Evolutionary conservation across 2,113 vertebrate species (phyloP).

Genomic region (Pomatorhinus ruficollis): DNA sequence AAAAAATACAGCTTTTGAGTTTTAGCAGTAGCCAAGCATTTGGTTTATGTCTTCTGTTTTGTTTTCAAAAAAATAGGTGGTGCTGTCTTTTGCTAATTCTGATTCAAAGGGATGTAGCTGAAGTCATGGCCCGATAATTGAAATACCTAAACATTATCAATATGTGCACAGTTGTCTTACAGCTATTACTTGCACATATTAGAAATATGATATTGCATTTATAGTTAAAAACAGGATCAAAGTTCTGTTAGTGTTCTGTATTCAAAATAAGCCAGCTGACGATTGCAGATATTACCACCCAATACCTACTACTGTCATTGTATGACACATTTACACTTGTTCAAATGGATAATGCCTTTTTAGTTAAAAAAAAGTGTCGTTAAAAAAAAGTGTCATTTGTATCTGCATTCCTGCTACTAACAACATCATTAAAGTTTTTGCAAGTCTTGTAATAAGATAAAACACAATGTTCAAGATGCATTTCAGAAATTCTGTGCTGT

Average conservation of each 20-base stretch:
- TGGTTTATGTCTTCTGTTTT: neutral
- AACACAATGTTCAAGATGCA: neutral
- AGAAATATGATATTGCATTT: neutral
- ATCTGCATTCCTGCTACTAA: neutral
- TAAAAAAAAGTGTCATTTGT: neutral
- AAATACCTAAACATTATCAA: neutral
- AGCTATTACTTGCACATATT: neutral
- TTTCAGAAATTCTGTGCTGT: neutral
- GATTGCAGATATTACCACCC: neutral
- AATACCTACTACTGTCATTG: accelerated
- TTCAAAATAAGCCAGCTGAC: neutral
- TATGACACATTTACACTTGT: neutral
- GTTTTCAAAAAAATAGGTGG: neutral
- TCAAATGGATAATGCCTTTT: neutral
- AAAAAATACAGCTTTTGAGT: neutral
- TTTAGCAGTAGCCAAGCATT: neutral
- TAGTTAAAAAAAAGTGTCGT: neutral
- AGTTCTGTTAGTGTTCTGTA: neutral
- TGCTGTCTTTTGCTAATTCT: neutral
- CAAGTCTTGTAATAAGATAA: neutral
- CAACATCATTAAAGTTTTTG: neutral
- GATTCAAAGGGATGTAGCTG: neutral
- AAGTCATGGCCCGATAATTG: accelerated
- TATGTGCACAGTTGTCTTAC: neutral
- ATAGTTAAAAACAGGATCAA: neutral